Conservation (phyloP, 2,888 invertebrate genomes). For the Lasius fuliginosus region DNA sequence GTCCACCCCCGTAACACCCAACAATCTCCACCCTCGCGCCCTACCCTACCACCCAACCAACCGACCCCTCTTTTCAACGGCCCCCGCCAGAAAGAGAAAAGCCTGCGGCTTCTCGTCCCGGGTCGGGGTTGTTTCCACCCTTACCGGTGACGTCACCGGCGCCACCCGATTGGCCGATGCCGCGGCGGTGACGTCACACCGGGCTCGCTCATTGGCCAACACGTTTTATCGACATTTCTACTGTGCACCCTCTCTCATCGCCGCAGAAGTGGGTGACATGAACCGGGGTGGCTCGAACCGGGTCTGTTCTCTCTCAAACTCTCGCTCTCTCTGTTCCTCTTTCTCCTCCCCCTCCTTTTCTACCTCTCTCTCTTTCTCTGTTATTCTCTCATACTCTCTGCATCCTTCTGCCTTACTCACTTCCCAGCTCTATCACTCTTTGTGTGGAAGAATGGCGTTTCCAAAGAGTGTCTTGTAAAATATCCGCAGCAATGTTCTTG, state of each 20-base stretch:
- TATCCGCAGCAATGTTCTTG: conserved; percentile 63
- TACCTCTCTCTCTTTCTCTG: conserved; percentile 12
- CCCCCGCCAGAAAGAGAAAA: conserved; percentile 78
- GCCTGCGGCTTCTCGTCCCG: conserved; percentile 79
- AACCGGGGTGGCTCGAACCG: conserved; percentile 52
- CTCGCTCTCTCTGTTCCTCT: conserved; percentile 23
- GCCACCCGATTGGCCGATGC: conserved; percentile 83
- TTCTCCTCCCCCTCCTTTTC: neutral
- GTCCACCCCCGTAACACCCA: conserved; percentile 46
- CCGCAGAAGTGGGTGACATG: conserved; percentile 53
- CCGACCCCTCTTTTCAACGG: conserved; percentile 64
- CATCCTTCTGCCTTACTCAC: conserved; percentile 31
- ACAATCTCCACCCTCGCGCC: conserved; percentile 53
- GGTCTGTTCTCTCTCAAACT: conserved; percentile 37
- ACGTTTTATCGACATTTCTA: conserved; percentile 86
- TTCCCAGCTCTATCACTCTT: conserved; percentile 37
- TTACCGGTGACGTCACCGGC: conserved; percentile 81
- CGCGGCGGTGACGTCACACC: conserved; percentile 83
- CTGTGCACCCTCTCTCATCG: conserved; percentile 64
- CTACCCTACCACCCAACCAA: conserved; percentile 63
- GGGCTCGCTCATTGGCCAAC: conserved; percentile 84
- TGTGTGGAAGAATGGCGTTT: conserved; percentile 75
- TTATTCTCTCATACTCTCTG: neutral
- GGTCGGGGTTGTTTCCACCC: conserved; percentile 81
- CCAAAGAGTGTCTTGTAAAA: conserved; percentile 70